Percentiles rank a stretch among this genome's conserved stretches.
phyloP scores from a whole-genome alignment of 2,113 vertebrate species.

The Genyomyrus donnyi region DNA sequence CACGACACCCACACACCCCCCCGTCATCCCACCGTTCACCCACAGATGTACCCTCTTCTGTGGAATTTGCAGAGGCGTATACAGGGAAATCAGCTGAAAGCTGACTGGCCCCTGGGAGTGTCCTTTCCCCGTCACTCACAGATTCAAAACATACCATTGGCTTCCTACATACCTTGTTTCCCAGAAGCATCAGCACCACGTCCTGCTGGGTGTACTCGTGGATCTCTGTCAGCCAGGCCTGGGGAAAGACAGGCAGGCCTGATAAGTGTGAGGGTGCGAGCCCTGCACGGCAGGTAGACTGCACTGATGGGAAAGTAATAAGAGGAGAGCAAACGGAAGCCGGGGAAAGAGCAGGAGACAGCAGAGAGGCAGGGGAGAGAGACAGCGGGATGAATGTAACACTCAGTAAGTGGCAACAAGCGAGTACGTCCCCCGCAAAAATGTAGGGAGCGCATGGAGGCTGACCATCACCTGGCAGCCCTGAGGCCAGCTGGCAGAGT shows the following conservation, averaged over 20 bases:
- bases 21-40: neutral
- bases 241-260: neutral
- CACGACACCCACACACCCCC: neutral
- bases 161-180: conserved; percentile 71
- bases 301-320: neutral
- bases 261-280: neutral
- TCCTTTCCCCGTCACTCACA: neutral
- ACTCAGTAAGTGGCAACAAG: neutral
- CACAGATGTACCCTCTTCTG: neutral
- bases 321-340: neutral
- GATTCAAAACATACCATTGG: neutral
- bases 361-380: neutral
- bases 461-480: neutral
- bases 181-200: conserved; percentile 86
- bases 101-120: neutral
- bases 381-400: neutral
- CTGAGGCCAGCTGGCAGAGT: conserved; percentile 14
- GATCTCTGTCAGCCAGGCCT: conserved; percentile 93
- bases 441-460: neutral
- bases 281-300: neutral
- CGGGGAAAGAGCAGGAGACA: neutral
- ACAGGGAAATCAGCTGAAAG: neutral
- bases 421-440: neutral
- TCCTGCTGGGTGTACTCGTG: conserved; percentile 79
- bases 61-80: neutral